Evolutionary conservation across 1,140 invertebrate genomes (phyloP), one percentile per base, ranked within the genome.

Genomic region (Triops cancriformis): DNA sequence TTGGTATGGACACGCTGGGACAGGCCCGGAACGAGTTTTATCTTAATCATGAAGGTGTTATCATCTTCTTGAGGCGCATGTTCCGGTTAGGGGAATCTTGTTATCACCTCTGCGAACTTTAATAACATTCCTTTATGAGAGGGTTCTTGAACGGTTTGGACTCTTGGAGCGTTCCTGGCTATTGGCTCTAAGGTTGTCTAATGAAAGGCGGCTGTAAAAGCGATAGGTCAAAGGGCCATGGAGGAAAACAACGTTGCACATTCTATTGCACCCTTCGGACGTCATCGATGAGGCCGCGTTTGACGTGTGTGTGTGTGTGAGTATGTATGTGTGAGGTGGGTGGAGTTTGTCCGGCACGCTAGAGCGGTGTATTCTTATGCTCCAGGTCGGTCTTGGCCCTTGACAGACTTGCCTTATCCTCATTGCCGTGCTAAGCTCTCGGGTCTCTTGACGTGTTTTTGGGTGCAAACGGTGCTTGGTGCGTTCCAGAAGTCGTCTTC

Each of bases 301-400:
- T 64, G 18, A 23, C 51, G 51, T 18, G 51, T n/a, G 51, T 23
- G 18, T 64, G 14, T 9, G 18, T 23, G 51, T 64, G 51, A 12
- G 51, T 23, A 64, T 64, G 14, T 9, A 64, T 23, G 51, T 64
- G 51, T 64, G 51, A n/a, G 51, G 51, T 9, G 51, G 51, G 9
- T 6, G 51, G 51, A 18, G 9, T 64, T 64, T 18, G 5, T 64
- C 51, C 6, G 51, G 51, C 51, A 64, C 51, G 51, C 51, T 23
- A 64, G 23, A 23, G 23, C 18, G 6, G 51, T 64, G 23, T 64
- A 64, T 64, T 64, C 51, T 64, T 64, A 64, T 64, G 51, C 51
- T 64, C n/a, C 51, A 64, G 51, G 51, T 64, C 51, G 51, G 51
- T 64, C 51, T 64, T 64, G 51, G 51, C 51, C 51, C 51, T 64